Base-by-base conservation (phyloP, 2,888 invertebrate species). In the Cryptus viduatorius region DNA sequence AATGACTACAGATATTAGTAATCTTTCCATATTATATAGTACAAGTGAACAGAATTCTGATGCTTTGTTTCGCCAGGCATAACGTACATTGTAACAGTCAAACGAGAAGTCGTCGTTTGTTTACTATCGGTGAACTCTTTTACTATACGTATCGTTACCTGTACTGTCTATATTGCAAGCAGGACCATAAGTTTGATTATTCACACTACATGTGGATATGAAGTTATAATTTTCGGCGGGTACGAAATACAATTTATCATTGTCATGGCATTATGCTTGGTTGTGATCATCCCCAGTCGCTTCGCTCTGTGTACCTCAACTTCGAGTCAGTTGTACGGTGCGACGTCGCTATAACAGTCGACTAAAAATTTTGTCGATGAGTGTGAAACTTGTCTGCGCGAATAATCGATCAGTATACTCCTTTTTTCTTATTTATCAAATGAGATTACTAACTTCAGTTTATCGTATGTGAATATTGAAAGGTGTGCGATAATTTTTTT, bases 401-500 rank as follows among this genome's bases (percentile, higher is more conserved):
- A 46, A 14, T 46, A 46, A 24, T 24, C 24, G 24, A 24, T 24
- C 24, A 24, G 24, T 24, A 24, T 24, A 24, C 24, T 24, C 24
- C 1, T 46, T 46, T 46, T 46, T 14, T 12, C 3, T 3, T 0
- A 46, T 46, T 46, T 0, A 46, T 46, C 46, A 7, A 46, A 46
- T 46, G 46, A 46, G 14, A 46, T 46, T 46, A 46, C 1, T 46
- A 46, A 10, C 14, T 12, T 46, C 46, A 46, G 14, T 5, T 46
- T 46, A 14, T 12, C 46, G 14, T 14, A 46, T 46, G 46, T 46
- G 46, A 46, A 46, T 46, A 46, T 46, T 2, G 10, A 46, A 46
- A 46, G 46, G 46, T n/a, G n/a, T 48, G n/a, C 48, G 48, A 48
- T 48, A 48, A 48, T 48, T 48, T n/a, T 48, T 48, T 56, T 53